Conservation (phyloP, 2,113 vertebrate species). For the Phaethon lepturus region DNA sequence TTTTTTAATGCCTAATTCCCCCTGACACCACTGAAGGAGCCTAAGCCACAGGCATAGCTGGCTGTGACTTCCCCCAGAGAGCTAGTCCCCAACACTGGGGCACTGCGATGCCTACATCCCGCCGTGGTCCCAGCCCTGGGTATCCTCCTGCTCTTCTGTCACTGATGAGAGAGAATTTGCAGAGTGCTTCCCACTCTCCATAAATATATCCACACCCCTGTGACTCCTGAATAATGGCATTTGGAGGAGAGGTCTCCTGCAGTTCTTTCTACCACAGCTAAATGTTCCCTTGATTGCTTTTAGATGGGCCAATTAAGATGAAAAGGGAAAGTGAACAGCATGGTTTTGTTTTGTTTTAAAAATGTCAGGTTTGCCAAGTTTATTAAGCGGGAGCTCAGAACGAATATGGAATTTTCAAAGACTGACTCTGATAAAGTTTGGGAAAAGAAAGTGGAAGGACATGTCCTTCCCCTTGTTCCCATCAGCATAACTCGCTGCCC, state of each 20-base stretch:
- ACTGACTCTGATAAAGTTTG: not conserved
- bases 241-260: conserved; percentile 65
- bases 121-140: fast-evolving
- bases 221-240: conserved; percentile 58
- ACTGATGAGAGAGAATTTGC: not conserved
- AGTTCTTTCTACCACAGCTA: conserved; percentile 56
- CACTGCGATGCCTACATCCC: not conserved
- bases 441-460: not conserved
- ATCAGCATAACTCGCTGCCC: not conserved
- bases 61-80: not conserved
- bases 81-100: no score
- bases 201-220: conserved; percentile 20
- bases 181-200: not conserved
- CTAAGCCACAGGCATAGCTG: not conserved
- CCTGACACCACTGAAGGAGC: fast-evolving
- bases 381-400: conserved; percentile 28
- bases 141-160: not conserved
- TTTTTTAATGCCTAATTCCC: not conserved
- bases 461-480: not conserved
- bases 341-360: conserved; percentile 69
- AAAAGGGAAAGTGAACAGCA: conserved; percentile 67
- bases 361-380: conserved; percentile 63
- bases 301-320: conserved; percentile 73
- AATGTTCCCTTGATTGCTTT: conserved; percentile 72
- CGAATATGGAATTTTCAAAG: conserved; percentile 45